These are phyloP conservation scores for Acipenser ruthenus DNA, from an alignment of 2,797 vertebrate genomes.

Conservation along the genomic window DNA sequence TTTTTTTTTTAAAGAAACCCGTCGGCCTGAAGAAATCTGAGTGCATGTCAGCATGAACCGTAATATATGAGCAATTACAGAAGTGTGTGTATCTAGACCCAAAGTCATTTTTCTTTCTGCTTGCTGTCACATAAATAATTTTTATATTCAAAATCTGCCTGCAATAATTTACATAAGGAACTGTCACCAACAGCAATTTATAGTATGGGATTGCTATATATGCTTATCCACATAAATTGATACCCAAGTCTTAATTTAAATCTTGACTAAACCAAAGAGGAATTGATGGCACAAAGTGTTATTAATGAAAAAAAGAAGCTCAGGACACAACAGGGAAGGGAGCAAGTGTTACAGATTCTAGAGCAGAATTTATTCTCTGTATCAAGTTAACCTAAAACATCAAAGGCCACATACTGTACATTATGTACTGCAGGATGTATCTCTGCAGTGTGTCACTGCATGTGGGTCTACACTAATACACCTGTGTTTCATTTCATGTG, in stretches of 20 bases:
- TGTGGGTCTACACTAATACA: too few species aligned
- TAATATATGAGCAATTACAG: conserved; percentile 63
- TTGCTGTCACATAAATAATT: conserved; percentile 56
- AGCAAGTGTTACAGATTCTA: too few species aligned
- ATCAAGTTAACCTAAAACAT: too few species aligned
- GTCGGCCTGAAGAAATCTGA: conserved; percentile 33
- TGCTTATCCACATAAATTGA: conserved; percentile 36
- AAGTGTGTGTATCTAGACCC: conserved; percentile 46
- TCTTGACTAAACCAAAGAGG: conserved; percentile 20
- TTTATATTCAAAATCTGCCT: conserved; percentile 47
- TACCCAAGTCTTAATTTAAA: conserved; percentile 43
- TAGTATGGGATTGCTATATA: conserved; percentile 32
- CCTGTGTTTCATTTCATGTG: too few species aligned
- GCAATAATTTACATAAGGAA: conserved; percentile 46
- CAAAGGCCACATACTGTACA: too few species aligned
- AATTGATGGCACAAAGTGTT: too few species aligned
- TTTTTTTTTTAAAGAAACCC: conserved; percentile 41
- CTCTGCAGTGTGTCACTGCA: too few species aligned
- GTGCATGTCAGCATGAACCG: conserved; percentile 47
- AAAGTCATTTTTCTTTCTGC: conserved; percentile 57
- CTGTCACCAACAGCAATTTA: conserved; percentile 46
- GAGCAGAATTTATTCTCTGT: too few species aligned
- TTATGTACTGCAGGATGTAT: too few species aligned
- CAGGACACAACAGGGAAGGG: too few species aligned
- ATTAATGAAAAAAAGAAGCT: too few species aligned